phyloP scores from a whole-genome alignment of 2,888 invertebrate genomes.

The Tetranychus piercei region DNA sequence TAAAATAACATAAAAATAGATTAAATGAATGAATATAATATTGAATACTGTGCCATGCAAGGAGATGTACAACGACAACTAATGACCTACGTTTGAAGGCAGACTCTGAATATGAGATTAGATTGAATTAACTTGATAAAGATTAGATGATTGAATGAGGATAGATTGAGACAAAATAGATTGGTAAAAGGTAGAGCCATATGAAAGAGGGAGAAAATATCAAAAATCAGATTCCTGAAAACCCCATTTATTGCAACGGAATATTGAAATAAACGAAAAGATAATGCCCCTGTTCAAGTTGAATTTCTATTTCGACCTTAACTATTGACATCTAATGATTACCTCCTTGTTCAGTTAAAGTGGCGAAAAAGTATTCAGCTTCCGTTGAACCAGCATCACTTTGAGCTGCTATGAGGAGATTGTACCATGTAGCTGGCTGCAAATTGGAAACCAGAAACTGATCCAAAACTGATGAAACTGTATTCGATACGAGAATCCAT shows the following conservation, averaged over 20 bases:
- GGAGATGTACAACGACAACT: background rate
- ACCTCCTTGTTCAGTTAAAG: slow-evolving; percentile 37
- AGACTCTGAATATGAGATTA: background rate
- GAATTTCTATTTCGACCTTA: background rate
- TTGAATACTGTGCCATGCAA: background rate
- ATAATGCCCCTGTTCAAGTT: background rate
- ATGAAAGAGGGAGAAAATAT: too few relatives aligned
- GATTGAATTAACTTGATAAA: background rate
- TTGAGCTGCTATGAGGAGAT: slow-evolving; percentile 55
- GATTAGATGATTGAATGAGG: background rate
- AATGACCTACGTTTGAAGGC: background rate
- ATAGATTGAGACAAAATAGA: too few relatives aligned
- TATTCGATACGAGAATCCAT: slow-evolving; percentile 16
- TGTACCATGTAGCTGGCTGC: slow-evolving; percentile 83
- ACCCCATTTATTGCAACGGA: too few relatives aligned
- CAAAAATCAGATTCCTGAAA: too few relatives aligned
- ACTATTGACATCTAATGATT: background rate
- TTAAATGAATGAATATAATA: background rate
- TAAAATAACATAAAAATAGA: background rate
- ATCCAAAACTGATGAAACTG: background rate
- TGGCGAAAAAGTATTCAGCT: slow-evolving; percentile 83
- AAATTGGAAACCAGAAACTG: slow-evolving; percentile 41
- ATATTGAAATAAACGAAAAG: too few relatives aligned
- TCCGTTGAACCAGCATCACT: slow-evolving; percentile 88
- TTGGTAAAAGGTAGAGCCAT: too few relatives aligned